These are phyloP conservation scores for Syngnathus floridae DNA, from an alignment of 2,113 vertebrate genomes.

Conservation along the genomic window DNA sequence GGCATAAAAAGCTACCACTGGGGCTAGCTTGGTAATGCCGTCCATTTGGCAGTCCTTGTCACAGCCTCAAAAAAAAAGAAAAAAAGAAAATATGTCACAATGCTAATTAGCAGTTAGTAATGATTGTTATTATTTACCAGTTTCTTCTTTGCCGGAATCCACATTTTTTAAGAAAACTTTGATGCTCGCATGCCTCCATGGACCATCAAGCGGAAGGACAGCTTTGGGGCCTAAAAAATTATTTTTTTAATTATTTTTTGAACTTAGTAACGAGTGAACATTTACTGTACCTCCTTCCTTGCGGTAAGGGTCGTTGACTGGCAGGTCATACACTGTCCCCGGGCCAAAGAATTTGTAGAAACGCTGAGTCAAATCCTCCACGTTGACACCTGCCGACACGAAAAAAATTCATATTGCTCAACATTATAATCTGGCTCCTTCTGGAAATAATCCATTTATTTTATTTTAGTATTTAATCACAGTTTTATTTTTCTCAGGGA, in stretches of 20 bases:
- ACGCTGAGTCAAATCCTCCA: constrained; percentile 53
- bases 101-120: not conserved
- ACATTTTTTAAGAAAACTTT: constrained; percentile 67
- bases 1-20: constrained; percentile 58
- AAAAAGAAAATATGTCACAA: not conserved
- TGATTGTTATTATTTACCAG: constrained; percentile 38
- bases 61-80: constrained; percentile 43
- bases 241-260: not conserved
- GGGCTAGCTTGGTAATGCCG: constrained; percentile 58
- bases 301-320: constrained; percentile 64
- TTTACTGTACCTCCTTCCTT: constrained; percentile 53
- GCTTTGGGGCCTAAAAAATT: constrained; percentile 52
- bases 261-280: constrained; percentile 1
- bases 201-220: constrained; percentile 61
- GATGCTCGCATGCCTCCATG: constrained; percentile 59
- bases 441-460: no score
- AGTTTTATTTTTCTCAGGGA: no score
- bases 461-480: no score
- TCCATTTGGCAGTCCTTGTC: constrained; percentile 63
- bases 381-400: constrained; percentile 48
- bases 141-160: constrained; percentile 58
- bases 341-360: constrained; percentile 61
- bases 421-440: no score
- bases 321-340: constrained; percentile 62
- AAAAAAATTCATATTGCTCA: not conserved